Conservation (phyloP, 1,140 invertebrate species). For the Drosophila malerkotliana region DNA sequence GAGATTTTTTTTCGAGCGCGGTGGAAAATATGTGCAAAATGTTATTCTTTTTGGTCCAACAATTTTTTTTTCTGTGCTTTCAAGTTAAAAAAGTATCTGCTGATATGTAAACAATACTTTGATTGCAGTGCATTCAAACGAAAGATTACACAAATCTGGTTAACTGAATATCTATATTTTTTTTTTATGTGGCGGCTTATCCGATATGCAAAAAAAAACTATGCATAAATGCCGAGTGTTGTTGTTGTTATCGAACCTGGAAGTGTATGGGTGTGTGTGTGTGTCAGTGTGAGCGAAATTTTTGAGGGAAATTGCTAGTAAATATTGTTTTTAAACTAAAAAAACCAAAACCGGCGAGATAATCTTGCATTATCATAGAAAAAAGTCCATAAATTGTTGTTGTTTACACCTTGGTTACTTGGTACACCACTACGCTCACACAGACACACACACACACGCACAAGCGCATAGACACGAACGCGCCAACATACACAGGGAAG, state of each 20-base stretch:
- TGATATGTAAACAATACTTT: conserved; percentile 25
- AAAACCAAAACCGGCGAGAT: not conserved
- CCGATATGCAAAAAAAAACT: not conserved
- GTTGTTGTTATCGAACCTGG: not conserved
- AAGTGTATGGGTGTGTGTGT: conserved; percentile 1
- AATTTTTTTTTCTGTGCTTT: conserved; percentile 63
- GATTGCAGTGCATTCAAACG: not conserved
- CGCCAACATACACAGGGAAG: conserved; percentile 2
- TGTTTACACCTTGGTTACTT: conserved; percentile 26
- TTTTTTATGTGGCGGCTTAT: not conserved
- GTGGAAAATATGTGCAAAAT: conserved; percentile 59
- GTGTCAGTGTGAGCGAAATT: not conserved
- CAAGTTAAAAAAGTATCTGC: not conserved
- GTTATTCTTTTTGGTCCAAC: conserved; percentile 20
- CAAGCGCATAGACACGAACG: conserved; percentile 7
- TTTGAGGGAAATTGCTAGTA: not conserved
- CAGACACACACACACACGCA: conserved; percentile 4
- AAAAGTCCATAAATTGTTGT: conserved; percentile 12
- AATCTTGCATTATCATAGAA: not conserved
- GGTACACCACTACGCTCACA: conserved; percentile 1
- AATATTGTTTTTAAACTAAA: conserved; percentile 24
- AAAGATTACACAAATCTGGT: not conserved
- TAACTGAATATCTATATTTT: not conserved
- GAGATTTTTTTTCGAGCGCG: conserved; percentile 56
- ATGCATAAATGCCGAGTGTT: not conserved